Evolutionary conservation across 1,140 invertebrate species (phyloP), one percentile per base, ranked within the genome.

Genomic region (Tenebrio molitor): DNA sequence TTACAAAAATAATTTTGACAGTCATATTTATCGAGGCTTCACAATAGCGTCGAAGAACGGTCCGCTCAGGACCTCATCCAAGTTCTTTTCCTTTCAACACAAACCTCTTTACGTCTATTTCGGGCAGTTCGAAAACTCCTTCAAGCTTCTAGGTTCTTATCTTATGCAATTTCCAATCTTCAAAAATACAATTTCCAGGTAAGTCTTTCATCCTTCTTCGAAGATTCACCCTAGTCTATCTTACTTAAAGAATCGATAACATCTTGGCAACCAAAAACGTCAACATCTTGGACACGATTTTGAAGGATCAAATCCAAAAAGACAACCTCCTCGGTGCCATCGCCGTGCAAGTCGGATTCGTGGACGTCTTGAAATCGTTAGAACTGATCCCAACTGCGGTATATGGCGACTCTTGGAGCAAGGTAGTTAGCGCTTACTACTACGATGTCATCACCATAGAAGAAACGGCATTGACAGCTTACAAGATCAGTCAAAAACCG

Each of bases 341-440:
- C 58, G 89, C 92, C 19, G 87, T 94, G 63, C 94, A 90, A 84
- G 90, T 96, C 74, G 93, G 90, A 16, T 80, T 96, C 0, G 89
- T 93, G 1, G 92, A 95, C 81, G 72, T 93, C 4, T 81, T 97
- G 1, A 83, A 78, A 4, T 81, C 81, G 1, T 50, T 94, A 21
- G 89, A 89, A 10, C 86, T 96, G 2, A 79, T 84, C 21, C 90
- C 92, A 1, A 92, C 94, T 81, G 88, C 90, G 17, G 89, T 95
- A 67, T 88, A 95, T 68, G 94, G 90, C 10, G 93, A 95, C 83
- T 95, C 94, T 8, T 89, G 91, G 0, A 93, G 93, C 12, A 91
- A 93, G 81, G 79, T 95, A 15, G 92, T 90, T 1, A 95, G 92
- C 82, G 93, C 92, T 1, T 97, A 96, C 81, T 93, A 91, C 67